Evolutionary conservation across 2,113 vertebrate genomes (phyloP), one percentile per base, ranked within the genome.

Genomic region (Psilopsiagon aymara): DNA sequence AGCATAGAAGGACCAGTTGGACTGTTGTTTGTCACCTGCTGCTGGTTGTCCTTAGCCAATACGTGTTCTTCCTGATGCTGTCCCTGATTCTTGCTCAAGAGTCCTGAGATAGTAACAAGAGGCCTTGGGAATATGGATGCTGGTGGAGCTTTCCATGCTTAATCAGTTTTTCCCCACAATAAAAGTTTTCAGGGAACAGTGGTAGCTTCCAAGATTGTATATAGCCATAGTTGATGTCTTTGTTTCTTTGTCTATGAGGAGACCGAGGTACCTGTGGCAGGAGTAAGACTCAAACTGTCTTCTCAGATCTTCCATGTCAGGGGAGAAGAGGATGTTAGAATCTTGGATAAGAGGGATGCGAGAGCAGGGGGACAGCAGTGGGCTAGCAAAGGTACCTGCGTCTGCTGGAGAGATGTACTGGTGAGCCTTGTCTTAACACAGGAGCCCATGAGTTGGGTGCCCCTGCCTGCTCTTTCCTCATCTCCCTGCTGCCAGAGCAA

Each of bases 361-460:
- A 39, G 53, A 77, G 41, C 57, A 4, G 4, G 4, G 15, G 77
- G 49, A 13, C 20, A 43, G 39, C 24, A 9, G 1, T 46, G 21
- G 14, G 33, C 46, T 80, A 17, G 17, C 51, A n/a, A 74, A 70
- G 10, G 37, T 67, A 27, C 11, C 19, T 80, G 21, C 19, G 3
- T 62, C 20, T 57, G 25, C 19, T 35, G 33, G 60, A 59, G 59
- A 52, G 46, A 39, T 33, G 21, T 49, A 10, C 28, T 69, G 37
- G 33, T 78, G 39, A 89, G n/a, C 39, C 18, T 46, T 67, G 17
- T 52, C 23, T 28, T 83, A 44, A 43, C 0, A 1, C 33, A 20
- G 59, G 71, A 71, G 10, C 18, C 25, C 1, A 0, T 28, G 16
- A n/a, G 10, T 13, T 67, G 19, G 9, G 13, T 63, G 11, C 39